Evolutionary conservation across 2,888 invertebrate species (phyloP), one percentile per base, ranked within the genome.

Genomic region (Tipula confusa): DNA sequence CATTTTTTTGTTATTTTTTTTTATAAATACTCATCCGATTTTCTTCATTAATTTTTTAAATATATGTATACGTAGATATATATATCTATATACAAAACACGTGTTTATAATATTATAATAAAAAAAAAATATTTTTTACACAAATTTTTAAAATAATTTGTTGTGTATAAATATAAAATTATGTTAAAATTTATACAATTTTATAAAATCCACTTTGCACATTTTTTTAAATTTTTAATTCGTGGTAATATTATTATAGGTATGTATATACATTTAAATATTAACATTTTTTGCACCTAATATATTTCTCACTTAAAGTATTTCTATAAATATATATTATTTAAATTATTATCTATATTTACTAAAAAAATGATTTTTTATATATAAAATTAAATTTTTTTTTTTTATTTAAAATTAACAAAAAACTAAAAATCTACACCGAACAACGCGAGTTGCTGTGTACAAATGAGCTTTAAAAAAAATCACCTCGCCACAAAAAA

Each of bases 171-270:
- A 36, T 36, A 36, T 36, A 36, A n/a, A n/a, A 36, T 43, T 43
- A 43, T 43, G 43, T 43, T 43, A 43, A 43, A 43, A 43, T 43
- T 43, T n/a, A 43, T 43, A 64, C 24, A n/a, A 64, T 64, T 64
- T 64, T 64, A 64, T 64, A 64, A 64, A 64, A 64, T 64, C 64
- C 64, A 64, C 64, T 64, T 64, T 64, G 64, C 64, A 64, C 64
- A 64, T 24, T 64, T 64, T 43, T 3, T 64, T 43, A 2, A 24
- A 64, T 64, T 13, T 64, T 24, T 64, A 64, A 11, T 43, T n/a
- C n/a, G n/a, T n/a, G n/a, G n/a, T n/a, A n/a, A n/a, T n/a, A n/a
- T n/a, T n/a, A 31, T 31, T 31, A n/a, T 31, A 31, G 7, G 7
- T 31, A 31, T 13, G 38, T 38, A 13, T 38, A 38, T 38, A 64